A percentile compares a stretch with the other conserved stretches of the same genome.
Conservation (phyloP, 2,888 invertebrate genomes). For the Andrena bucephala region DNA sequence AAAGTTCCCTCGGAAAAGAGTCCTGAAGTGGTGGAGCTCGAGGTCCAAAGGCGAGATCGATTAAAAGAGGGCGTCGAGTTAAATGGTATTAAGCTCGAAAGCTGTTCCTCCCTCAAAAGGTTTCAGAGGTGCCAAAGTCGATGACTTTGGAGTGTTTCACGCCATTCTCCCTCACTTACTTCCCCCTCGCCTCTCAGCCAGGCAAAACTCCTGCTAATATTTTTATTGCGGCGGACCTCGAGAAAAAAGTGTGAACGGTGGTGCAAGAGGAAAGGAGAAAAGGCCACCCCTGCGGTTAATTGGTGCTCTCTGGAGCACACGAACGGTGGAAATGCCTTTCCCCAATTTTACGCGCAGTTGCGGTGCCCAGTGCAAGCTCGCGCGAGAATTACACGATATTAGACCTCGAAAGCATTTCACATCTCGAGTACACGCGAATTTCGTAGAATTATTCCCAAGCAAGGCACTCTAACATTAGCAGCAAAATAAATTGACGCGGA, state of each 20-base stretch:
- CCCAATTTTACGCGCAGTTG: background rate
- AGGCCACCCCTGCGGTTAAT: slow-evolving; percentile 29
- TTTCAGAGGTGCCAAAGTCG: slow-evolving; percentile 62
- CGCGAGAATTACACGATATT: background rate
- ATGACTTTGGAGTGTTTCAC: slow-evolving; percentile 65
- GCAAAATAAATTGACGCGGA: too few relatives aligned
- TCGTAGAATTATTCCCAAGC: too few relatives aligned
- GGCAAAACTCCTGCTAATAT: slow-evolving; percentile 50
- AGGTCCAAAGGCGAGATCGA: slow-evolving; percentile 53
- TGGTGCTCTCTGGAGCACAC: slow-evolving; percentile 8
- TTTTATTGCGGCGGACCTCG: slow-evolving; percentile 46
- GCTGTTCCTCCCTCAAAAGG: slow-evolving; percentile 63
- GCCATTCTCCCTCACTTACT: slow-evolving; percentile 48
- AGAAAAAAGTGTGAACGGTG: slow-evolving; percentile 23
- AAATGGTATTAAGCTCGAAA: slow-evolving; percentile 66
- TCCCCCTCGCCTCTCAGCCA: slow-evolving; percentile 44
- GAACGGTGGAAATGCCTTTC: slow-evolving; percentile 13
- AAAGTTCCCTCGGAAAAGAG: slow-evolving; percentile 38
- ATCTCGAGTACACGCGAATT: background rate
- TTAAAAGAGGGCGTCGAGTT: slow-evolving; percentile 61
- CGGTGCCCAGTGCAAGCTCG: background rate
- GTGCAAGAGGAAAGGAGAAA: slow-evolving; percentile 8
- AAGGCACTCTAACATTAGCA: too few relatives aligned
- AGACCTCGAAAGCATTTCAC: background rate
- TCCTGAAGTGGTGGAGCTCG: slow-evolving; percentile 43